Evolutionary conservation across 2,888 invertebrate species (phyloP), one percentile per base, ranked within the genome.

Genomic region (Catonia carolina): DNA sequence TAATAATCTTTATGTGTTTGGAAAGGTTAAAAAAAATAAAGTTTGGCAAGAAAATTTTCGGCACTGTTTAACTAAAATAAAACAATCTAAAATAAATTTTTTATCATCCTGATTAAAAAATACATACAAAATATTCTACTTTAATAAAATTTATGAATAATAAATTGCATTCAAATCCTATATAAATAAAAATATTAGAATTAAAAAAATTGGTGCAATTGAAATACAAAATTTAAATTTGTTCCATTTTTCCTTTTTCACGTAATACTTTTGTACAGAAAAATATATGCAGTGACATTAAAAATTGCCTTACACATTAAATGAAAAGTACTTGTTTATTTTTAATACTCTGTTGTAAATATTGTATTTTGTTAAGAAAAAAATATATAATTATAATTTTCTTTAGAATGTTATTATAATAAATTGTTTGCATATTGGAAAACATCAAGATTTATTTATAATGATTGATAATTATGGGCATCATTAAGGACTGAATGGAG

Each of bases 11-110:
- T 45, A 48, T 48, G 57, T 55, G 36, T 57, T 48, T 57, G 47
- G 53, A 60, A 45, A 53, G 54, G 50, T 53, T 27, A 27, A 27
- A 27, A 50, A 52, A 58, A 58, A 60, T 58, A 55, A 58, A 50
- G 49, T 55, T 55, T 55, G 48, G 55, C 48, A 37, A 41, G 50
- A 49, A 22, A 51, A 35, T 45, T 20, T 45, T 45, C 42, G 45
- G 14, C 27, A 45, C n/a, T n/a, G n/a, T n/a, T n/a, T n/a, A n/a
- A n/a, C n/a, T n/a, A n/a, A n/a, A n/a, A n/a, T n/a, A n/a, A n/a
- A n/a, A n/a, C n/a, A n/a, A n/a, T n/a, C n/a, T n/a, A n/a, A n/a
- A n/a, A n/a, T n/a, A n/a, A n/a, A n/a, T n/a, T n/a, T n/a, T n/a
- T n/a, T n/a, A n/a, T n/a, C n/a, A n/a, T n/a, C n/a, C n/a, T n/a